Percentiles rank a stretch among this genome's conserved stretches.
Conservation (phyloP, 2,113 vertebrate species). For the Nothocercus nigrocapillus region DNA sequence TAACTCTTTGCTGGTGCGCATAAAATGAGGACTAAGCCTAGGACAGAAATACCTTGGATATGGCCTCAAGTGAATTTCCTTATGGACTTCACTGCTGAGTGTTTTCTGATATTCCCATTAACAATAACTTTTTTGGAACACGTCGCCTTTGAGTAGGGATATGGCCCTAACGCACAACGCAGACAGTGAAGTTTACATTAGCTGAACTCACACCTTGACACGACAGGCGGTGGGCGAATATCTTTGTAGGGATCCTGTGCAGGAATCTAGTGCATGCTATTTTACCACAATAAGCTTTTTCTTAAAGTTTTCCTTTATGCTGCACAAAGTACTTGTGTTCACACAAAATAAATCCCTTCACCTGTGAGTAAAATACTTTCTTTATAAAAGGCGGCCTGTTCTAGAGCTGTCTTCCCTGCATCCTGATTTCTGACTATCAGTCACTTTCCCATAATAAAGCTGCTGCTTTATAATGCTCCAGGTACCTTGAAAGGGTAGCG, state of each 20-base stretch:
- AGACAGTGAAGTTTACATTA: not conserved
- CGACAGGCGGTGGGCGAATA: not conserved
- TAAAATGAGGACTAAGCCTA: constrained; percentile 52
- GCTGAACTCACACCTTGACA: not conserved
- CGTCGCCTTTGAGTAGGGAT: not conserved
- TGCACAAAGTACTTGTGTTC: not conserved
- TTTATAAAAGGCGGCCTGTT: not conserved
- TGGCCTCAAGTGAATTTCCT: constrained; percentile 37
- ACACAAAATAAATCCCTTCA: constrained; percentile 12
- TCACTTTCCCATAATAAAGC: not conserved
- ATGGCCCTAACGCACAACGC: not conserved
- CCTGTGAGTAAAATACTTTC: not conserved
- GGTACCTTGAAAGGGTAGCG: not conserved
- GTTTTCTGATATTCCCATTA: constrained; percentile 63
- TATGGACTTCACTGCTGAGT: not conserved
- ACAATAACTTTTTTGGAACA: constrained; percentile 62
- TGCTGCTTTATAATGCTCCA: not conserved
- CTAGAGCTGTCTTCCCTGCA: not conserved
- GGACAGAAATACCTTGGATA: constrained; percentile 12
- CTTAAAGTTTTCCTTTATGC: not conserved
- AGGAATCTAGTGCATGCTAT: not conserved
- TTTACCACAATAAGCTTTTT: constrained; percentile 1
- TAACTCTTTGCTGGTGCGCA: constrained; percentile 29
- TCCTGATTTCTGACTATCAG: constrained; percentile 3
- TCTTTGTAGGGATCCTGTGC: not conserved